Conservation (phyloP, 2,888 invertebrate species). For the Endomychus coccineus region DNA sequence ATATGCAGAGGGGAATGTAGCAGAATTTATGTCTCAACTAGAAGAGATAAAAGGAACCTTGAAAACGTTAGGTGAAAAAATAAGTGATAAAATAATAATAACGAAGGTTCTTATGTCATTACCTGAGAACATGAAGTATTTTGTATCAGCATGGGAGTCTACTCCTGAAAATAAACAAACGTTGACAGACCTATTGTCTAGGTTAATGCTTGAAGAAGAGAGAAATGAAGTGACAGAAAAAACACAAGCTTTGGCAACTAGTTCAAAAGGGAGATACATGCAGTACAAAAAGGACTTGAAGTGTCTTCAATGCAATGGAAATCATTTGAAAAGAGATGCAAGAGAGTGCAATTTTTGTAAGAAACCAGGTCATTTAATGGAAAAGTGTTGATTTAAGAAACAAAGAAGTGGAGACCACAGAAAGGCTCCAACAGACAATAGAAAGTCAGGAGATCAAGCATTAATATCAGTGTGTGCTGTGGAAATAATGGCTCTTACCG, state of each 20-base stretch:
- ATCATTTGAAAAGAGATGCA: conserved; percentile 2
- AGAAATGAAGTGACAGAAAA: conserved; percentile 13
- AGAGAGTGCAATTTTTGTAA: conserved; percentile 7
- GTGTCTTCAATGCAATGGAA: conserved; percentile 1
- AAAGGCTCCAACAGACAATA: too few relatives aligned
- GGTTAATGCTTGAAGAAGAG: conserved; percentile 20
- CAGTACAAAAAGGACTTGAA: conserved; percentile 3
- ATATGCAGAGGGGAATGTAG: conserved; percentile 8
- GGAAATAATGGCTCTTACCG: too few relatives aligned
- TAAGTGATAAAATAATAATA: too few relatives aligned
- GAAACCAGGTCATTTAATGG: conserved; percentile 5
- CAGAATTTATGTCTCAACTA: conserved; percentile 14
- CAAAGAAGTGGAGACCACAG: background rate
- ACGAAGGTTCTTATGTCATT: too few relatives aligned
- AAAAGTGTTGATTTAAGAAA: conserved; percentile 16
- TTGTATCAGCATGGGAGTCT: too few relatives aligned
- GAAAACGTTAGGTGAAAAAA: conserved; percentile 17
- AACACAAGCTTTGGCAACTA: conserved; percentile 12
- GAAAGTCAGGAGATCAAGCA: background rate
- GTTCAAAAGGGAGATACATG: background rate
- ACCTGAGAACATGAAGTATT: too few relatives aligned
- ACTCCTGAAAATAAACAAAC: conserved; percentile 20
- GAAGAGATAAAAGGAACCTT: conserved; percentile 21
- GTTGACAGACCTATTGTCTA: too few relatives aligned
- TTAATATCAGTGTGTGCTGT: background rate